A percentile compares a stretch with the other conserved stretches of the same genome.
Conservation (phyloP, 2,113 vertebrate genomes). For the Rissa tridactyla region DNA sequence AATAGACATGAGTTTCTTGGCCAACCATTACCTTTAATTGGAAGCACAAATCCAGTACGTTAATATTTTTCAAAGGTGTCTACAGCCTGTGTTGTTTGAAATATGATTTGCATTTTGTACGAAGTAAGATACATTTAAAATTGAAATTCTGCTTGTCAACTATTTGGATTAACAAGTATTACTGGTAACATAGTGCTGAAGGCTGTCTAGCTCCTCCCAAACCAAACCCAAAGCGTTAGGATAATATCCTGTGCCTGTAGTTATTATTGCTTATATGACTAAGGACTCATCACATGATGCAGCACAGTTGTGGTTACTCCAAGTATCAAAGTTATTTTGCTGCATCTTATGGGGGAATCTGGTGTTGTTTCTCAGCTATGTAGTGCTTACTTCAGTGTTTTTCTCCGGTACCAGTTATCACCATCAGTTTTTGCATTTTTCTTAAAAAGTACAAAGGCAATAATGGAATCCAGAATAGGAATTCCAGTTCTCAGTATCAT, state of each 20-base stretch:
- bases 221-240: background rate
- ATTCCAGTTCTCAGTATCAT: background rate
- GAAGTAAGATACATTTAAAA: background rate
- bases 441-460: background rate
- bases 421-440: background rate
- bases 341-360: background rate
- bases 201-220: constrained; percentile 5
- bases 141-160: background rate
- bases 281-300: background rate
- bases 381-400: background rate
- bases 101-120: background rate
- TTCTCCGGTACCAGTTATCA: background rate
- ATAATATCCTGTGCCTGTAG: background rate
- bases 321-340: background rate
- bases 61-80: background rate
- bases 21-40: background rate
- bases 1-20: background rate
- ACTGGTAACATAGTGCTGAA: background rate
- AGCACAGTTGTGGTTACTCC: background rate
- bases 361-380: background rate
- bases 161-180: constrained; percentile 43
- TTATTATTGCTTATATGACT: background rate
- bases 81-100: background rate
- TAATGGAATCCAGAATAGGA: background rate
- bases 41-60: background rate